Base-by-base conservation (phyloP, 2,888 invertebrate genomes). In the Cyrtodaria siliqua region DNA sequence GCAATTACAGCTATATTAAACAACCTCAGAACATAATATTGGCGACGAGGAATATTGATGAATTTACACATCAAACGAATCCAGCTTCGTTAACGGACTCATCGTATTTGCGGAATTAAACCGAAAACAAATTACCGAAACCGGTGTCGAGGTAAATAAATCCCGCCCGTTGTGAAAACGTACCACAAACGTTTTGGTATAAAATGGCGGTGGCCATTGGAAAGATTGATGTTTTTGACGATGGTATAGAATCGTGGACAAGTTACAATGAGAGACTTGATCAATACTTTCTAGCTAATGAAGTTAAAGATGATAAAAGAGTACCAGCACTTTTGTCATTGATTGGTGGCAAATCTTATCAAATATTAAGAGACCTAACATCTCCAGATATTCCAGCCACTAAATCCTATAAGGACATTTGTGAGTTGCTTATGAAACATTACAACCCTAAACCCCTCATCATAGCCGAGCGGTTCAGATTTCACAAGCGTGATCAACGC, bases 401-500 rank as follows among this genome's bases (percentile, higher is more conserved):
- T 16, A 80, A 81, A 57, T 53, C 66, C 2, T 79, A 63, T 49
- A 56, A 44, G 26, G 56, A 33, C n/a, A 24, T 81, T 8, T 60
- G 75, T 60, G 60, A 55, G 16, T 12, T 68, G 24, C 18, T 83
- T 1, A 23, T 47, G 6, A 44, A 61, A 0, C 79, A 82, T 47
- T 71, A 70, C 16, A 74, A 42, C 20, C 82, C 78, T 14, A 73
- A 78, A 56, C 73, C 82, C 0, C n/a, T 72, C 3, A 26, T 67
- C 14, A 80, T 79, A 2, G 78, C 81, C 0, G 71, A 80, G 55
- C 23, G 75, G 3, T 80, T 81, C 60, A 44, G 74, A 1, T 84
- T 83, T 49, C 52, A 78, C 49, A 82, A 79, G 20, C 14, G 79
- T 9, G 75, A 79, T 29, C 80, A 80, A 38, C 33, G 40, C 12